These are phyloP conservation scores for Eupleurogrammus muticus DNA, from an alignment of 2,797 vertebrate genomes.

Conservation along the genomic window DNA sequence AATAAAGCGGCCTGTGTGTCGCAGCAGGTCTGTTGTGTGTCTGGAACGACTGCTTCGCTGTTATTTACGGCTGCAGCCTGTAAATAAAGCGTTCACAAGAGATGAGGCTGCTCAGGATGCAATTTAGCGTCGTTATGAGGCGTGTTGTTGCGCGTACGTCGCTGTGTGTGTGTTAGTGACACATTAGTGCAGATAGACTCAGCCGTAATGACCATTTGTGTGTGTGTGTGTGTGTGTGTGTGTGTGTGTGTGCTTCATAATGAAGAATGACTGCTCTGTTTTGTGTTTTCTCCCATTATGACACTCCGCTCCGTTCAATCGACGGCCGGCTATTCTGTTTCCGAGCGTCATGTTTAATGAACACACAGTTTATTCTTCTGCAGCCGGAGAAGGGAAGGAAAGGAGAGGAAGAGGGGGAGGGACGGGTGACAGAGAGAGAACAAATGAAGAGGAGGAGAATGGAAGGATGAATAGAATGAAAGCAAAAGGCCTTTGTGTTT, in stretches of 20 bases:
- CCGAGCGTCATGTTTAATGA: slow-evolving; percentile 75
- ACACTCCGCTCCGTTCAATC: slow-evolving; percentile 61
- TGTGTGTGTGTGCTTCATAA: too few species aligned
- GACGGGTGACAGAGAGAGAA: slow-evolving; percentile 30
- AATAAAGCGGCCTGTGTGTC: slow-evolving; percentile 53
- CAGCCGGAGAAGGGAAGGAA: slow-evolving; percentile 36
- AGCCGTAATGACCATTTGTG: slow-evolving; percentile 51
- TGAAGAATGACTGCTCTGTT: slow-evolving; percentile 54
- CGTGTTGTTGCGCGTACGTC: slow-evolving; percentile 12
- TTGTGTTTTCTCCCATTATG: slow-evolving; percentile 61
- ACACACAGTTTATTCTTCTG: slow-evolving; percentile 66
- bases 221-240: too few species aligned
- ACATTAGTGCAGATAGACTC: slow-evolving; percentile 53
- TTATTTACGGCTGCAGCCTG: slow-evolving; percentile 69
- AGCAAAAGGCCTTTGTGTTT: too few species aligned
- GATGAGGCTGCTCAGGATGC: slow-evolving; percentile 50
- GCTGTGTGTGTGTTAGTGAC: slow-evolving; percentile 9
- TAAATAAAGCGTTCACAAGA: slow-evolving; percentile 59
- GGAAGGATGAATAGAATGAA: slow-evolving; percentile 19
- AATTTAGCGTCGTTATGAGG: slow-evolving; percentile 36
- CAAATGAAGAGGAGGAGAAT: slow-evolving; percentile 22
- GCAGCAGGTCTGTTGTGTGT: slow-evolving; percentile 61
- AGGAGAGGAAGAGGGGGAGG: not conserved
- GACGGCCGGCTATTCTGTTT: slow-evolving; percentile 62
- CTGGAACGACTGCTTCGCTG: slow-evolving; percentile 71